phyloP scores from a whole-genome alignment of 1,140 invertebrate species.

The Amphibalanus amphitrite region DNA sequence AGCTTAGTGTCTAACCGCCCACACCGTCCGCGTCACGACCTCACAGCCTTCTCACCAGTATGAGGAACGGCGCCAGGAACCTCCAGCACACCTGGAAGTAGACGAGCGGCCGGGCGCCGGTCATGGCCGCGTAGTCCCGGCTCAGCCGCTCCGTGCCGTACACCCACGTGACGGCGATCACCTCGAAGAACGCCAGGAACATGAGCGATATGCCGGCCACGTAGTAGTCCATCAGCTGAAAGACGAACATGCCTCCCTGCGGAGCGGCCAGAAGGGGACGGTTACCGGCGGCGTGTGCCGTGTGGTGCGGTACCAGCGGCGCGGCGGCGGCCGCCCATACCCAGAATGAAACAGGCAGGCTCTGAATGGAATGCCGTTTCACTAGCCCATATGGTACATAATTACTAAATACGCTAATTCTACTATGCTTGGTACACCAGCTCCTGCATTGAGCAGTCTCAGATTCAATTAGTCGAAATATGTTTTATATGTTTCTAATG shows the following conservation, averaged over 20 bases:
- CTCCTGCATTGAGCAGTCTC: too few species aligned
- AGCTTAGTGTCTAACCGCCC: too few species aligned
- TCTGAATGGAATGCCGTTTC: too few species aligned
- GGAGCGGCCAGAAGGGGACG: slow-evolving; percentile 12
- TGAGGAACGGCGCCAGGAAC: slow-evolving; percentile 53
- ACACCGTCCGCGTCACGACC: too few species aligned
- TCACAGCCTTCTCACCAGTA: slow-evolving; percentile 57
- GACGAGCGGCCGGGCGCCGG: slow-evolving; percentile 49
- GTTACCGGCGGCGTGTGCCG: too few species aligned
- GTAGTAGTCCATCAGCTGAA: slow-evolving; percentile 83
- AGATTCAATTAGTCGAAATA: too few species aligned
- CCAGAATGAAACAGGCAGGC: not conserved
- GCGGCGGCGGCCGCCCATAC: not conserved
- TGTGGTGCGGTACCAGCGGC: too few species aligned
- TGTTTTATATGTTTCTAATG: too few species aligned
- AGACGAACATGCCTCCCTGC: slow-evolving; percentile 79
- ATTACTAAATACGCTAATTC: too few species aligned
- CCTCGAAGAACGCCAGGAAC: slow-evolving; percentile 80
- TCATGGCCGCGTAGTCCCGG: slow-evolving; percentile 72
- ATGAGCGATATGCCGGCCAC: slow-evolving; percentile 77
- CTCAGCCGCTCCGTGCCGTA: slow-evolving; percentile 67
- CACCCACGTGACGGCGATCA: slow-evolving; percentile 75
- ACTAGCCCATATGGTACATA: too few species aligned
- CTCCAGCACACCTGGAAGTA: slow-evolving; percentile 77
- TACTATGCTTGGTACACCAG: too few species aligned